Base-by-base conservation (phyloP, 2,888 invertebrate genomes). In the Eugnorisma glareosa region DNA sequence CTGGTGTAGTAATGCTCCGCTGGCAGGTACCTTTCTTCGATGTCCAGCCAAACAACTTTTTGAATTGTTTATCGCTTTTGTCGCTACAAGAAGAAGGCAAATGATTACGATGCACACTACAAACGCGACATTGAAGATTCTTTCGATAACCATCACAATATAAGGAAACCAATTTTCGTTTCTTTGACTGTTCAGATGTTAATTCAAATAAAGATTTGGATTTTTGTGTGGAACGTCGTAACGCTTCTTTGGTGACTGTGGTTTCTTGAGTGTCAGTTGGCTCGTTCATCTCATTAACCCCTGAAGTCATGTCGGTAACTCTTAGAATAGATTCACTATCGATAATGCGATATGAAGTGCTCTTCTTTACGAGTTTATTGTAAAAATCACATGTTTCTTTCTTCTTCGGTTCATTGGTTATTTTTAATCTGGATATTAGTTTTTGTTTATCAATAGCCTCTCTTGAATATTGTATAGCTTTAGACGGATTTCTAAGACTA, bases 231-330 rank as follows among this genome's bases (percentile, higher is more conserved):
- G 90, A 89, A 67, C 89, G 90, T 0, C 88, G 88, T 7, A 91
- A 73, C 5, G 81, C 88, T 87, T 91, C 76, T 59, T 90, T 88
- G 13, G 81, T 80, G 31, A 73, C 69, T 64, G 10, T 81, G 40
- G 35, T 28, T 0, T 66, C 35, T 78, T 5, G 10, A 57, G 64
- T 57, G 18, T 57, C 40, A 3, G 24, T 24, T 24, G 48, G 80
- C n/a, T 83, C 81, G 51, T 79, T 83, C 0, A 85, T 73, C 69
- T 88, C 89, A 45, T 90, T 88, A 18, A 88, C 90, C 35, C 88
- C 90, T 43, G 94, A 93, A 13, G 95, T 94, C 95, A 96, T 95
- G 74, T 96, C 95, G 45, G 96, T 96, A 11, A 96, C 94, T 91
- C 90, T 93, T 0, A 96, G 85, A 73, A 96, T 85, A 1, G 94